Evolutionary conservation across 2,888 invertebrate genomes (phyloP), one percentile per base, ranked within the genome.

Genomic region (Nomada ferruginata): DNA sequence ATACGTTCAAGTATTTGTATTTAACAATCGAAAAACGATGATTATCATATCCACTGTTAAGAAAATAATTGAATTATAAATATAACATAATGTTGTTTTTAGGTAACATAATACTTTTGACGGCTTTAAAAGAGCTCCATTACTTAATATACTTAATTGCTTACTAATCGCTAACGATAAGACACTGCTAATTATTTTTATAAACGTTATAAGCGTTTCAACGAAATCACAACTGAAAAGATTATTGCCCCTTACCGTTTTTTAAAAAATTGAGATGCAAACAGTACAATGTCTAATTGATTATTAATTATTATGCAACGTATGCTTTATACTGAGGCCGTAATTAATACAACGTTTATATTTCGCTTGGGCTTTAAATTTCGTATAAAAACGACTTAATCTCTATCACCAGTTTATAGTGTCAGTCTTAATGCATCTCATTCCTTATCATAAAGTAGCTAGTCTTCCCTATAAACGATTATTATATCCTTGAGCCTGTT

Each of bases 351-450:
- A 59, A 55, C 50, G 7, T 52, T 36, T 69, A n/a, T 23, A 18
- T 26, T 47, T 55, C 20, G 57, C 10, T 57, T 57, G 2, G 20
- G 13, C 20, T 57, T 11, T 57, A 13, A 57, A 57, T 23, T 57
- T 36, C 36, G 10, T 26, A 57, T 57, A 53, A 65, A 74, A 74
- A 61, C 44, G 18, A 44, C 81, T 82, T 79, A 82, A 79, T 61
- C 20, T 15, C 66, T 82, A 82, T 20, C 29, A 44, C 69, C 79
- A 79, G 79, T 82, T 74, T 79, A 82, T 74, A 61, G 23, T 69
- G 73, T 82, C 79, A 82, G 81, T 82, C 81, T 82, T 79, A 57
- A 70, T 79, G 44, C 60, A 71, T 4, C 59, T 69, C 57, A 64
- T 78, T 18, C 4, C 69, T 64, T 69, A 42, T 50, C 36, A 59